Base-by-base conservation (phyloP, 1,140 invertebrate species). In the Odontomachus brunneus region DNA sequence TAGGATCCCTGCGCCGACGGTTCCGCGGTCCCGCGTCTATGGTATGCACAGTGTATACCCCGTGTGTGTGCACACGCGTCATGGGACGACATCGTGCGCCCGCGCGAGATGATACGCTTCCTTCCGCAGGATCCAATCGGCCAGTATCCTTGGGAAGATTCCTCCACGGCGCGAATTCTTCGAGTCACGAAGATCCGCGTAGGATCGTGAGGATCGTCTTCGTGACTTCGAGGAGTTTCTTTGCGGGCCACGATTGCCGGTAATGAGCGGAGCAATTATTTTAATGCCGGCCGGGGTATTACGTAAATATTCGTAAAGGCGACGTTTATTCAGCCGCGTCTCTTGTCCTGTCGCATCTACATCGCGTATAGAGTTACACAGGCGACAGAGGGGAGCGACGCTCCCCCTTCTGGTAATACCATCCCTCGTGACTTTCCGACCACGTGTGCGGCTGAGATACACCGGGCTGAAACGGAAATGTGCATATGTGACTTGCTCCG, bases 241-340 rank as follows among this genome's bases (percentile, higher is more conserved):
- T 60, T 62, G 62, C 81, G 51, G 26, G 51, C 67, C 84, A 71
- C 85, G 78, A 72, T 83, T 78, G 51, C 53, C 72, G 22, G 75
- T 87, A 87, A 87, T 72, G 81, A 87, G 81, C 80, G 48, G 19
- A 38, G 85, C 85, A 87, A 87, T 87, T 87, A 87, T 86, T 86
- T 78, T 55, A 75, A 86, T 75, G 66, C 63, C 63, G 72, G 29
- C 12, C 81, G 38, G n/a, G 38, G 26, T 62, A 55, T 63, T 65
- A 65, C 81, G 74, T 83, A 86, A 86, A 87, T 82, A 86, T 86
- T 57, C 59, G 19, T 51, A 78, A 86, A 83, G 75, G 71, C 80
- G 81, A 78, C 80, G 59, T 86, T 86, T 83, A 86, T 86, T 83
- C 51, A 22, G 53, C n/a, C 65, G 44, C 22, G 24, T 69, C 22